Conservation (phyloP, 2,888 invertebrate species). For the Anodontia alba region DNA sequence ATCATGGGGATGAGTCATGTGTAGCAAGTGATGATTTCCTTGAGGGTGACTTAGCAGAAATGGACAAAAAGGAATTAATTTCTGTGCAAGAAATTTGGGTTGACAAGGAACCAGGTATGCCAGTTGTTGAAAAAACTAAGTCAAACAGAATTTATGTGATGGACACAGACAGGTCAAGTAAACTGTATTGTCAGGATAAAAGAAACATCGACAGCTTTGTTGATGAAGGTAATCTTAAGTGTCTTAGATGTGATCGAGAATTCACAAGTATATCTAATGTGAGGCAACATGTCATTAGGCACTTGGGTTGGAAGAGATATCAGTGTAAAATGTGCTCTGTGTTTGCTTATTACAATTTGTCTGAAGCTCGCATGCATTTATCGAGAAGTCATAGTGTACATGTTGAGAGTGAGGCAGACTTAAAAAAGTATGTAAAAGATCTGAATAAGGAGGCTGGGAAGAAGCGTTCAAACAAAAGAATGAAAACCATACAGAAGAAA, state of each 20-base stretch:
- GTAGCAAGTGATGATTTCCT: background rate
- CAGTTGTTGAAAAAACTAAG: slow-evolving; percentile 38
- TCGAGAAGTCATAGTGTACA: slow-evolving; percentile 69
- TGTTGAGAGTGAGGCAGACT: slow-evolving; percentile 9
- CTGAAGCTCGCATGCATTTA: slow-evolving; percentile 77
- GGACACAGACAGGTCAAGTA: slow-evolving; percentile 45
- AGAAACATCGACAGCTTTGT: slow-evolving; percentile 76
- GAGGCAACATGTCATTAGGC: slow-evolving; percentile 90
- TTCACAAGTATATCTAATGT: slow-evolving; percentile 88
- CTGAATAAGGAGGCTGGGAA: slow-evolving; percentile 72
- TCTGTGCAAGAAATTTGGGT: slow-evolving; percentile 6
- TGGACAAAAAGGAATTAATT: background rate
- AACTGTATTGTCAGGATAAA: slow-evolving; percentile 69
- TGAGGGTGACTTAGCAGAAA: background rate
- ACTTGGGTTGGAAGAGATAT: slow-evolving; percentile 90
- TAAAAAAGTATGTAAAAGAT: slow-evolving; percentile 67
- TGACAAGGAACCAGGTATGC: slow-evolving; percentile 47
- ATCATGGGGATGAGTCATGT: background rate
- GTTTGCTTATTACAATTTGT: slow-evolving; percentile 83
- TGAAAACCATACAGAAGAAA: slow-evolving; percentile 55
- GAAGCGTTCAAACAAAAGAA: slow-evolving; percentile 63
- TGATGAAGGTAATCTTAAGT: slow-evolving; percentile 74
- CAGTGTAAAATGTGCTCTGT: slow-evolving; percentile 90
- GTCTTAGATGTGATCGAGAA: slow-evolving; percentile 82
- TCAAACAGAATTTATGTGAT: slow-evolving; percentile 66